Base-by-base conservation (phyloP, 92 coral and sea anemone genomes). In the Porites cylindrica region DNA sequence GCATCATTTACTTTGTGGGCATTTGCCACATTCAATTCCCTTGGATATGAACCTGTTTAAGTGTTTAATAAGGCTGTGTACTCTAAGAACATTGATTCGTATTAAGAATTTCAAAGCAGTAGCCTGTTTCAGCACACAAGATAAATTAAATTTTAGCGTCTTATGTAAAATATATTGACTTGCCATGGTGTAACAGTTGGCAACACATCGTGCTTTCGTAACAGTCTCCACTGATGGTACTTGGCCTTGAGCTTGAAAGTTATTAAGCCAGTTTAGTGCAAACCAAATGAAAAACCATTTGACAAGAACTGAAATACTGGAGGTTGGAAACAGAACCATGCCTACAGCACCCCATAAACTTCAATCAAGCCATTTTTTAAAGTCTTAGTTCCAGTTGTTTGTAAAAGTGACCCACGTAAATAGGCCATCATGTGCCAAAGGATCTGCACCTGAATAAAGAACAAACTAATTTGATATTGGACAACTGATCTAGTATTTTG, bases 181-280 rank as follows among this genome's bases (percentile, higher is more conserved):
- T 61, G 86, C 93, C 88, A 81, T 3, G 53, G 90, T 90, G 12
- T 79, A 56, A 18, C 93, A 90, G 84, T 90, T 90, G 13, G 90
- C 93, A 47, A 68, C 79, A 60, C 93, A 90, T 7, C 93, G 86
- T n/a, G 93, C 90, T 10, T 76, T 76, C 1, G 32, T 82, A 1
- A 77, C 91, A 10, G 81, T 81, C 4, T 51, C 10, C 2, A 50
- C 1, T 8, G 10, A 1, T 10, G 12, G 10, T 18, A 26, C 17
- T 23, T 1, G 16, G 6, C 11, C 6, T 10, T 53, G 5, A 26
- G 73, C 72, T 61, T 43, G 61, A 29, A 66, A 65, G 10, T 17
- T 29, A 29, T 29, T 32, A 52, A 72, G 54, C 20, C 65, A 59
- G 29, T 19, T 52, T 52, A 87, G 0, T 17, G 50, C 10, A 70